These are phyloP conservation scores for Kobus ellipsiprymnus DNA, from an alignment of 2,113 vertebrate genomes.

Conservation along the genomic window DNA sequence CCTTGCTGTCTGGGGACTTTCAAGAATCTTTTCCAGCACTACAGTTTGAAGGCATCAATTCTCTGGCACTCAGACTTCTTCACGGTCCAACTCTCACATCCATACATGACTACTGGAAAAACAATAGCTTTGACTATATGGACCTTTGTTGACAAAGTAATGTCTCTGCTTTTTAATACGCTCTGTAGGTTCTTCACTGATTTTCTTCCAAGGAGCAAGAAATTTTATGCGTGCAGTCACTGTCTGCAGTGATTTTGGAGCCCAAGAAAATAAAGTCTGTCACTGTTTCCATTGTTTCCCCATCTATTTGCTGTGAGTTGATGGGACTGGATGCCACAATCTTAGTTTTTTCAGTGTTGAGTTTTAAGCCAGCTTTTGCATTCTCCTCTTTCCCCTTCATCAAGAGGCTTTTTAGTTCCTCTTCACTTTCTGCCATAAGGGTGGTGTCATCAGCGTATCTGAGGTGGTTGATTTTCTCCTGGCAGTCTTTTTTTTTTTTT, in stretches of 20 bases:
- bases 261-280: neutral
- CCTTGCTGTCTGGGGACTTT: neutral
- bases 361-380: neutral
- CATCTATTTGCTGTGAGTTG: neutral
- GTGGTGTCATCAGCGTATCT: neutral
- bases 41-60: neutral
- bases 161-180: neutral
- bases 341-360: neutral
- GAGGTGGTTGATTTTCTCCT: neutral
- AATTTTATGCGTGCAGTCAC: neutral
- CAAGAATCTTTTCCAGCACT: neutral
- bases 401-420: neutral
- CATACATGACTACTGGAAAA: neutral
- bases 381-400: neutral
- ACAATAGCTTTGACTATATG: neutral
- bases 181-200: neutral
- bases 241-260: neutral
- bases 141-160: neutral
- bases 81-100: neutral
- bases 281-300: neutral
- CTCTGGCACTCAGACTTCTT: neutral
- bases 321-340: neutral
- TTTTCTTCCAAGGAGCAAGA: neutral
- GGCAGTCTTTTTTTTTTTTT: neutral
- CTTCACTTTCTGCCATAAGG: neutral